Evolutionary conservation across 1,140 invertebrate genomes (phyloP).

Genomic region (Drosophila serrata): DNA sequence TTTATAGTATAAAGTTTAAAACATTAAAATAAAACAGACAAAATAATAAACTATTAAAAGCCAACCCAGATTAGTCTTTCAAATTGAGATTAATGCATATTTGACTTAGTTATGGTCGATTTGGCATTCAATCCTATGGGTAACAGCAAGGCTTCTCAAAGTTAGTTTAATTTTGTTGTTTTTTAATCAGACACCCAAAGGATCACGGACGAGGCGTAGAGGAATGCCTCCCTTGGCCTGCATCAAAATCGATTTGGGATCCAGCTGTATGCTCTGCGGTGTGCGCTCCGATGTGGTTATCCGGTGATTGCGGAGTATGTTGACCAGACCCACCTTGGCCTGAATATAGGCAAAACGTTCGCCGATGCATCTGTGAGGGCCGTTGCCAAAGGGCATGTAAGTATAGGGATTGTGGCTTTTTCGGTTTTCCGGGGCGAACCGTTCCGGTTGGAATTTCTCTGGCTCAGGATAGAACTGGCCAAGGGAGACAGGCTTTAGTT

Average conservation of each 20-base stretch:
- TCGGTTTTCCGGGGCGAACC: conserved; percentile 86
- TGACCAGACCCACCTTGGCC: conserved; percentile 72
- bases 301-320: conserved; percentile 72
- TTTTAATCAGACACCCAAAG: conserved; percentile 43
- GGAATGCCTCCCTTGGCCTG: conserved; percentile 75
- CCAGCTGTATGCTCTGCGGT: conserved; percentile 57
- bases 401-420: conserved; percentile 86
- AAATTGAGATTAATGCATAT: no score
- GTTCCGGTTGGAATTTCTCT: conserved; percentile 88
- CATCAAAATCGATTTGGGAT: conserved; percentile 71
- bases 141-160: no score
- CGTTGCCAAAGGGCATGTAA: conserved; percentile 92
- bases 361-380: conserved; percentile 92
- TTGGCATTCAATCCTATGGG: no score
- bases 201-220: conserved; percentile 69
- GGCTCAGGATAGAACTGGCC: conserved; percentile 88
- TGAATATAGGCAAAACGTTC: conserved; percentile 76
- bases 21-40: no score
- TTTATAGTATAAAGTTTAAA: no score
- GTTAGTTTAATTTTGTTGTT: background rate
- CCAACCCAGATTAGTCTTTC: no score
- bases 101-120: no score
- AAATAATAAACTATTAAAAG: no score
- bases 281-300: conserved; percentile 65
- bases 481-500: no score